These are phyloP conservation scores for Paratrypauchen microcephalus DNA, from an alignment of 2,797 vertebrate genomes.

Conservation along the genomic window DNA sequence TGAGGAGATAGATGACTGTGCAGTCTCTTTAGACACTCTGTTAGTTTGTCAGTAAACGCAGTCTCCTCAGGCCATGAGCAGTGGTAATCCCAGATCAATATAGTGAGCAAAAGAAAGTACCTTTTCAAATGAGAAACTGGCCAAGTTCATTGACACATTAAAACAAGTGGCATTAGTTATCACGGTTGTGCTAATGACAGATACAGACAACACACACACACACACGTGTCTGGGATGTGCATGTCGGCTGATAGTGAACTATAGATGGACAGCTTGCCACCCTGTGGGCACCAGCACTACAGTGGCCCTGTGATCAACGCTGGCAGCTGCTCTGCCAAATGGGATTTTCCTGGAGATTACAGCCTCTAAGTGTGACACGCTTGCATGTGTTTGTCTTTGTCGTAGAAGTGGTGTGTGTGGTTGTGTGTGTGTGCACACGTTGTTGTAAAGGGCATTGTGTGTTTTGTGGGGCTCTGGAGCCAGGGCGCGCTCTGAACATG, in stretches of 20 bases:
- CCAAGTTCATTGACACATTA: slow-evolving; percentile 49
- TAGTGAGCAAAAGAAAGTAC: slow-evolving; percentile 51
- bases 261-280: slow-evolving; percentile 80
- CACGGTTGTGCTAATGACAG: slow-evolving; percentile 30
- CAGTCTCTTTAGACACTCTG: slow-evolving; percentile 34
- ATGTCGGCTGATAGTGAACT: slow-evolving; percentile 38
- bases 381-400: slow-evolving; percentile 72
- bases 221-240: slow-evolving; percentile 29
- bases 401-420: slow-evolving; percentile 45
- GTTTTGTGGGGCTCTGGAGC: slow-evolving; percentile 37
- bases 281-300: slow-evolving; percentile 72
- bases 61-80: slow-evolving; percentile 44
- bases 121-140: slow-evolving; percentile 49
- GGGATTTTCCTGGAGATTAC: slow-evolving; percentile 82
- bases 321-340: slow-evolving; percentile 82
- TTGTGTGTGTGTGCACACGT: slow-evolving; percentile 30
- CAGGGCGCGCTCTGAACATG: slow-evolving; percentile 58
- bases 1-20: slow-evolving; percentile 52
- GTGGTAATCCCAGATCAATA: slow-evolving; percentile 56
- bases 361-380: slow-evolving; percentile 70
- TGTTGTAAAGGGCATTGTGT: slow-evolving; percentile 47
- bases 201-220: neutral
- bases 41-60: slow-evolving; percentile 32
- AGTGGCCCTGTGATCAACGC: slow-evolving; percentile 72
- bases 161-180: slow-evolving; percentile 48